Evolutionary conservation across 1,140 invertebrate species (phyloP), one percentile per base, ranked within the genome.

Genomic region (Ericerus pela): DNA sequence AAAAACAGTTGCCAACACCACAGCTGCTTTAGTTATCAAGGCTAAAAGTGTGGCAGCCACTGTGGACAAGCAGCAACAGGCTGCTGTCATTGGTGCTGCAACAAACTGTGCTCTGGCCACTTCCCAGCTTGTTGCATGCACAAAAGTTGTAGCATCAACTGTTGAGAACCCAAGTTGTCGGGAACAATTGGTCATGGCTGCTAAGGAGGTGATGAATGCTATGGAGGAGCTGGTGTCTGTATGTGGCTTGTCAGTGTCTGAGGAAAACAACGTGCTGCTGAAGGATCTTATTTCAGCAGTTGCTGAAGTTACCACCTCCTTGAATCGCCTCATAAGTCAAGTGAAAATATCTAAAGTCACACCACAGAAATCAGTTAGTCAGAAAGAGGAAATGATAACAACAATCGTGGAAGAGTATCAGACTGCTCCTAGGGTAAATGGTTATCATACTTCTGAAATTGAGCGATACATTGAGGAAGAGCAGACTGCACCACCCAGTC

Each of bases 71-170:
- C 80, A 84, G 55, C 75, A 78, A 37, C 82, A 86, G 64, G 95
- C 96, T 70, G 77, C 79, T 61, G 90, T 98, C 1, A 97, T 98
- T 61, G 84, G 83, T 10, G 86, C 90, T 0, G 96, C 96, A 0
- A 96, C 93, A 0, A 85, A 97, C 69, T 96, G 93, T 70, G 96
- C 96, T 0, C 72, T 99, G 26, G 90, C 93, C 1, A 99, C 96
- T 0, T 96, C 92, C 28, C 96, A 99, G 68, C 73, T 99, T 1
- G 94, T 99, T 0, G 93, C 96, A 0, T 97, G 93, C 67, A 89
- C 96, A 11, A 97, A 97, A 75, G 85, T 88, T n/a, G 84, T 88
- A 2, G 84, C 85, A 0, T 82, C 85, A 0, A 88, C 85, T 0
- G 68, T 98, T 4, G 80, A 88, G 51, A 93, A 86, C 63, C 84